Percentiles rank a stretch among this genome's conserved stretches.
These are phyloP conservation scores for Corella eumyota DNA, from an alignment of 23 tunicate species.

Conservation along the genomic window DNA sequence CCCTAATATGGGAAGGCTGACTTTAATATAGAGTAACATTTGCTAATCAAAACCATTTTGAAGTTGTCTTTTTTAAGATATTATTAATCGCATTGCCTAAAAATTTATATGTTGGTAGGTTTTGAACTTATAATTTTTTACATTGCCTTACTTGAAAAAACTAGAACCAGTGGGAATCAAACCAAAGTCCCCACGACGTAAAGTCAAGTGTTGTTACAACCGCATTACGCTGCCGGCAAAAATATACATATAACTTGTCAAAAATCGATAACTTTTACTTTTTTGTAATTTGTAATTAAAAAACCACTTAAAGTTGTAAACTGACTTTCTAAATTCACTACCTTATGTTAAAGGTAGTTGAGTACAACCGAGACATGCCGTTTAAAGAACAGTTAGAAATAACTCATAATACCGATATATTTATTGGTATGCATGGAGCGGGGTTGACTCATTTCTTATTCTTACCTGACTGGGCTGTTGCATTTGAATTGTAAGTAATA, in stretches of 20 bases:
- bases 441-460: conserved; percentile 69
- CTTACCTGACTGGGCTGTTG: conserved; percentile 78
- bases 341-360: conserved; percentile 33
- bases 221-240: too few relatives aligned
- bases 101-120: background rate
- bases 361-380: conserved; percentile 38
- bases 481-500: conserved; percentile 88
- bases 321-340: background rate
- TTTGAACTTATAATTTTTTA: background rate
- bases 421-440: conserved; percentile 86
- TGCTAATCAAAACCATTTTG: too few relatives aligned
- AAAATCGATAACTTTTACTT: too few relatives aligned
- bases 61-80: background rate
- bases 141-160: too few relatives aligned
- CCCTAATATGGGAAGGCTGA: too few relatives aligned
- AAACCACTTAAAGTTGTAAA: background rate
- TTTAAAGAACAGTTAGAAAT: conserved; percentile 46
- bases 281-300: background rate
- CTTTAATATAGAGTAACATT: too few relatives aligned
- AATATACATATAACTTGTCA: too few relatives aligned
- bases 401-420: conserved; percentile 62
- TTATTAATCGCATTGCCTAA: background rate
- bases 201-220: too few relatives aligned
- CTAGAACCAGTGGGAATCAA: too few relatives aligned
- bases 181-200: too few relatives aligned